Evolutionary conservation across 2,113 vertebrate genomes (phyloP), one percentile per base, ranked within the genome.

Genomic region (Antechinus stuartii): DNA sequence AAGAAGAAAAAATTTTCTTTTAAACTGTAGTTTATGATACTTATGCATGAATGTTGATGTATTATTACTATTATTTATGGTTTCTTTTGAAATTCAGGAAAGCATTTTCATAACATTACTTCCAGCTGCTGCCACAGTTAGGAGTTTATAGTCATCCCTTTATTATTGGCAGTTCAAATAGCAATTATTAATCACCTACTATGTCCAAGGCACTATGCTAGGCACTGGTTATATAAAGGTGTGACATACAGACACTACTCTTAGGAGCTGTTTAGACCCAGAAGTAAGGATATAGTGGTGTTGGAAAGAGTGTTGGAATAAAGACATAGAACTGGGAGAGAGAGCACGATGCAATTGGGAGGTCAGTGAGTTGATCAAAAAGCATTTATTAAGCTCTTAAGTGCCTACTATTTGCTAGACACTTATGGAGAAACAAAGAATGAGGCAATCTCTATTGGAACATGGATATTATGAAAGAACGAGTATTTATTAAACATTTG

Each of bases 1-100:
- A 42, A 19, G 30, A 35, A 19, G 10, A 42, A 42, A 42, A n/a
- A 84, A 0, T 30, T 68, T 35, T 14, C 12, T 12, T 35, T 68
- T 61, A 61, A 61, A 35, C 57, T 68, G 4, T 42, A 22, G 16
- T 84, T 84, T 84, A 16, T 19, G 16, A 84, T 22, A 42, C 68
- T 84, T 22, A 7, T 76, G 61, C 35, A 68, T 76, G 1, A 19
- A 8, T 42, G 9, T 42, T 42, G n/a, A 19, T 76, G 68, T n/a
- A 35, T 30, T 11, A 61, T 14, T 61, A 12, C 57, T 61, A 30
- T 68, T 16, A 9, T 19, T 24, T n/a, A 56, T 90, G 19, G 10
- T 54, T 91, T 56, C 54, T 92, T 94, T 94, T 90, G 91, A 68
- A 94, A 92, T 16, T 30, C 27, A 55, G 52, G 61, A 54, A 19